Percentiles rank a stretch among this genome's conserved stretches.
Evolutionary conservation across 2,888 invertebrate genomes (phyloP).

Genomic region (Mycalesis mineus): DNA sequence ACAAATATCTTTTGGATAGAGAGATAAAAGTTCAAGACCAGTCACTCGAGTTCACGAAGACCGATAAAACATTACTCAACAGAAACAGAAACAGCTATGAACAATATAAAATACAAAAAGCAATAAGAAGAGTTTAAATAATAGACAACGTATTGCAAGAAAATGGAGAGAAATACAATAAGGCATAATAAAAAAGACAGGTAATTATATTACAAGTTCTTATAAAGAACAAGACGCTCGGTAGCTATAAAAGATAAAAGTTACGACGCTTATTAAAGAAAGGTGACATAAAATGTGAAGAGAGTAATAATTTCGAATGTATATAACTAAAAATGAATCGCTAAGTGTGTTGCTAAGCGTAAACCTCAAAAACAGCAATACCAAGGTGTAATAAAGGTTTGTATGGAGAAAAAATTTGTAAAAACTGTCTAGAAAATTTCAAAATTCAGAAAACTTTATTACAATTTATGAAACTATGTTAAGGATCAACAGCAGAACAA

Average conservation of each 20-base stretch:
- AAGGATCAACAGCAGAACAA: too few relatives aligned
- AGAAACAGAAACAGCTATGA: background rate
- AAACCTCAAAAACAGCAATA: too few relatives aligned
- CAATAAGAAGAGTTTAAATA: background rate
- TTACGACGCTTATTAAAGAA: background rate
- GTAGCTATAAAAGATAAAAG: background rate
- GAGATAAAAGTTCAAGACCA: conserved; percentile 14
- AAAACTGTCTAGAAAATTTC: too few relatives aligned
- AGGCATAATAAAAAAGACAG: background rate
- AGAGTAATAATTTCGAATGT: too few relatives aligned
- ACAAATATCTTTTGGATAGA: conserved; percentile 7
- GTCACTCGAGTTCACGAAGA: background rate
- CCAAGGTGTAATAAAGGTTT: too few relatives aligned
- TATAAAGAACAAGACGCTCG: background rate
- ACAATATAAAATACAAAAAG: background rate
- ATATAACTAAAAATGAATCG: too few relatives aligned
- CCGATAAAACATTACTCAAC: conserved; percentile 6
- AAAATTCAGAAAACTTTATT: too few relatives aligned
- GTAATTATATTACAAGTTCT: background rate
- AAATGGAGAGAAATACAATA: background rate
- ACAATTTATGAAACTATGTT: too few relatives aligned
- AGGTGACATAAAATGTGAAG: too few relatives aligned
- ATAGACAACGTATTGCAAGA: background rate
- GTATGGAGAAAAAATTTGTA: too few relatives aligned
- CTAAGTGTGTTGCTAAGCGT: too few relatives aligned